Evolutionary conservation across 1,140 invertebrate species (phyloP).

Genomic region (Lerema accius): DNA sequence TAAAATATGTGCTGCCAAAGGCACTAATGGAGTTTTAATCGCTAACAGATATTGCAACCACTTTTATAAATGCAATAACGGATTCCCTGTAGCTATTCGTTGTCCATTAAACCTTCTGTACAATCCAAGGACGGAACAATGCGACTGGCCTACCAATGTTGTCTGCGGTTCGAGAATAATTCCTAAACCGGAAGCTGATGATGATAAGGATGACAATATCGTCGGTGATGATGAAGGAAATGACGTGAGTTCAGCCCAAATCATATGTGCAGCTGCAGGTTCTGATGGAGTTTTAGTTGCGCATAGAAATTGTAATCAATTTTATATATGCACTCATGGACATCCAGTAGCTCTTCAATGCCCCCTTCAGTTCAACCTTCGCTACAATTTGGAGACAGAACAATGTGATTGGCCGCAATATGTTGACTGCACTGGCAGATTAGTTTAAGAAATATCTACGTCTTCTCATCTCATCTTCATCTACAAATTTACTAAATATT

Average conservation of each 20-base stretch:
- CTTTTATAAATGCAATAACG: conserved; percentile 50
- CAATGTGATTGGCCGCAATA: conserved; percentile 74
- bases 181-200: conserved; percentile 20
- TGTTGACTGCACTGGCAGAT: conserved; percentile 35
- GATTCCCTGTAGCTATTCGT: conserved; percentile 29
- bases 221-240: background rate
- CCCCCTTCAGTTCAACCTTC: conserved; percentile 26
- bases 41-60: conserved; percentile 57
- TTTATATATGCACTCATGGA: conserved; percentile 49
- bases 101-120: conserved; percentile 41
- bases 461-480: too few species aligned
- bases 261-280: conserved; percentile 39
- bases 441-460: too few species aligned
- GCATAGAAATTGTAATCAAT: conserved; percentile 51
- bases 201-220: conserved; percentile 2
- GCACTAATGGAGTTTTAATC: conserved; percentile 43
- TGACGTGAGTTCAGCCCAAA: conserved; percentile 39
- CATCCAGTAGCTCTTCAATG: conserved; percentile 35
- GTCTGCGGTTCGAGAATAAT: conserved; percentile 42
- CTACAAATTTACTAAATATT: too few species aligned
- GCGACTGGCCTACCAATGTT: conserved; percentile 80
- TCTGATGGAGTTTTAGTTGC: conserved; percentile 44
- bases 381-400: conserved; percentile 47
- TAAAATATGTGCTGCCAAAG: conserved; percentile 39
- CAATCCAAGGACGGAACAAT: conserved; percentile 40